Conservation (phyloP, 2,888 invertebrate species). For the Amaurobius ferox region DNA sequence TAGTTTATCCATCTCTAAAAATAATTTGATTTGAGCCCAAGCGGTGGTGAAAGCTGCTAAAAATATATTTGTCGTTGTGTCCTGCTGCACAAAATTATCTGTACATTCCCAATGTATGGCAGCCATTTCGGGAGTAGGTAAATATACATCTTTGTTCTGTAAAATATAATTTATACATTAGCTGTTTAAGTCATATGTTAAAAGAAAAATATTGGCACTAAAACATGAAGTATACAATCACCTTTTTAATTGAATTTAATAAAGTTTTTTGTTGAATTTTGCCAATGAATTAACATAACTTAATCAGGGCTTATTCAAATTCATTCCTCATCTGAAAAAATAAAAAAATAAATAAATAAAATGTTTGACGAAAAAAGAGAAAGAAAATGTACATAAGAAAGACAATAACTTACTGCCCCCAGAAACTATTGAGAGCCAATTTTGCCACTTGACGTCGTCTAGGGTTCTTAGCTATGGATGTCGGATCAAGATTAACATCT, state of each 20-base stretch:
- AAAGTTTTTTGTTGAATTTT: slow-evolving; percentile 18
- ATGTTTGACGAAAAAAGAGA: neutral
- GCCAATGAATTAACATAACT: neutral
- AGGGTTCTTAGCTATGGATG: neutral
- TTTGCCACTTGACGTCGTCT: neutral
- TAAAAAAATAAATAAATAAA: neutral
- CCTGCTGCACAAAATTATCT: neutral
- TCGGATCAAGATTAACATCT: slow-evolving; percentile 5
- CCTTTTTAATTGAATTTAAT: neutral
- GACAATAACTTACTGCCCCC: neutral
- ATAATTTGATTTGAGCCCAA: too few relatives aligned
- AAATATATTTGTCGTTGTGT: slow-evolving; percentile 14
- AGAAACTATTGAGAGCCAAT: slow-evolving; percentile 11
- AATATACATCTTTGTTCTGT: slow-evolving; percentile 10
- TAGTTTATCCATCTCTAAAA: slow-evolving; percentile 7
- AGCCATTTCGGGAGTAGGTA: slow-evolving; percentile 1
- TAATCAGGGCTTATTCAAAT: neutral
- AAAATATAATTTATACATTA: neutral
- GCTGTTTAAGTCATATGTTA: neutral
- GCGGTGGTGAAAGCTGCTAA: slow-evolving; percentile 17
- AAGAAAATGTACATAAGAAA: neutral
- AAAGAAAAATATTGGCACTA: neutral
- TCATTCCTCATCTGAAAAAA: slow-evolving; percentile 23
- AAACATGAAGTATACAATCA: neutral
- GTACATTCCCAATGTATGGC: neutral